A percentile compares a stretch with the other conserved stretches of the same genome.
These are phyloP conservation scores for Erebia ligea DNA, from an alignment of 2,888 invertebrate genomes.

Conservation along the genomic window DNA sequence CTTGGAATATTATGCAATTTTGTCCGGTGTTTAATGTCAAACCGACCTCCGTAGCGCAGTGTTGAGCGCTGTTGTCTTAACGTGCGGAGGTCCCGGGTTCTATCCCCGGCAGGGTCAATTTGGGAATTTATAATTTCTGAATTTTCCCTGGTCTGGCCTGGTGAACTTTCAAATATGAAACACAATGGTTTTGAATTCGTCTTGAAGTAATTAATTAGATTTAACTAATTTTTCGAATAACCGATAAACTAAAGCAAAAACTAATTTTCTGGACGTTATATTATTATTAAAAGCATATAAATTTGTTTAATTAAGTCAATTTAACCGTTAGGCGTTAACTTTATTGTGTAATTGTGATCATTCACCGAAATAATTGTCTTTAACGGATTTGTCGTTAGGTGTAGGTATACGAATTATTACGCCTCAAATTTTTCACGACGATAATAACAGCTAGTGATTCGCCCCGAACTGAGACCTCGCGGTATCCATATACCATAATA, in stretches of 20 bases:
- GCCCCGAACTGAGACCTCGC: no score
- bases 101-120: no score
- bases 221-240: background rate
- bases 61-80: no score
- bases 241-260: background rate
- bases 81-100: no score
- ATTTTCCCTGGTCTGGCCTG: no score
- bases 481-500: no score
- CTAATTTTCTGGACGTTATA: slow-evolving; percentile 6
- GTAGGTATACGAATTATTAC: no score
- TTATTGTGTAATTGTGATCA: slow-evolving; percentile 14
- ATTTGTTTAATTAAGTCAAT: background rate
- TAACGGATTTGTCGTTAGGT: background rate
- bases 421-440: no score
- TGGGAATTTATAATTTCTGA: no score
- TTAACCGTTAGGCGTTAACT: slow-evolving; percentile 4
- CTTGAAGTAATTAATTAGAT: background rate
- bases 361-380: slow-evolving; percentile 7
- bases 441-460: no score
- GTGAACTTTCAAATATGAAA: background rate
- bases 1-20: background rate
- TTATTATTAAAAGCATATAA: background rate
- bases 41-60: no score
- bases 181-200: background rate
- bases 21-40: no score